These are phyloP conservation scores for Romanogobio albipinnatus DNA, from an alignment of 2,113 vertebrate genomes.

Conservation along the genomic window DNA sequence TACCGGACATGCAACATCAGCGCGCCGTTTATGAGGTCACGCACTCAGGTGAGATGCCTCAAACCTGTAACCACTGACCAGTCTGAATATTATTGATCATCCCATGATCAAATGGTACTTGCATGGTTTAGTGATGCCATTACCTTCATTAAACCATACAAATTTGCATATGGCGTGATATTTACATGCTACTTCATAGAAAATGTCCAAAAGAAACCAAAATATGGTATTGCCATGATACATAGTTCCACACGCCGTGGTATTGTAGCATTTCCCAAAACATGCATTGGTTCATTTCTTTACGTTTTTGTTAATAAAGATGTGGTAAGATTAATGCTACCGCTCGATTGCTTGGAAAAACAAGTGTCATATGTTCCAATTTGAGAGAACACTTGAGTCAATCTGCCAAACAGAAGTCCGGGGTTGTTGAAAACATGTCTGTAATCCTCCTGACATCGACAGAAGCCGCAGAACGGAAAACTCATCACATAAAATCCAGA, in stretches of 20 bases:
- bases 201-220: neutral
- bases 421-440: neutral
- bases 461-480: neutral
- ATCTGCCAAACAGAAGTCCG: neutral
- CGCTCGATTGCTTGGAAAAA: neutral
- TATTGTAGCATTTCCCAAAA: neutral
- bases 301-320: neutral
- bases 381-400: neutral
- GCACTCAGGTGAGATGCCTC: conserved; percentile 80
- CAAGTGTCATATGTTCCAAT: neutral
- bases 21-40: conserved; percentile 88
- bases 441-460: neutral
- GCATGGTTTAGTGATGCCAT: neutral
- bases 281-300: neutral
- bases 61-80: neutral
- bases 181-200: neutral
- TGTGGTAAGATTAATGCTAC: neutral
- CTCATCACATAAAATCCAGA: neutral
- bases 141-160: neutral
- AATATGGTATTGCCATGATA: neutral
- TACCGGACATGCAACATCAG: conserved; percentile 86
- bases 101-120: too few species aligned
- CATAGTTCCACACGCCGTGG: neutral
- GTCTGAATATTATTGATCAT: neutral
- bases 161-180: neutral